Evolutionary conservation across 1,140 invertebrate species (phyloP).

Genomic region (Thaumetopoea pityocampa): DNA sequence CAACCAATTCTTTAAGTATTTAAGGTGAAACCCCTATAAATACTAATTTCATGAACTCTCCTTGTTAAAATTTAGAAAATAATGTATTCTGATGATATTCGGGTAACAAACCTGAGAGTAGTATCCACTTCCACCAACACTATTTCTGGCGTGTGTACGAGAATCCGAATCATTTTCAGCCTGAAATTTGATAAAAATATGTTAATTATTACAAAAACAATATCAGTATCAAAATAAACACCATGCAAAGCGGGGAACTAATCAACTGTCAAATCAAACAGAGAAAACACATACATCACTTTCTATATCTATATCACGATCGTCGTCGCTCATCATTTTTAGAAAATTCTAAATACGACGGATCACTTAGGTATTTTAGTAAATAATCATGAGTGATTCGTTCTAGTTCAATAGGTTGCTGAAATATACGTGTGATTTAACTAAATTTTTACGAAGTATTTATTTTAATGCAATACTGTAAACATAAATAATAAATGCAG

Average conservation of each 20-base stretch:
- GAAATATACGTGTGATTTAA: too few species aligned
- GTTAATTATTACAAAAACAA: constrained; percentile 17
- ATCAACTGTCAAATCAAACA: constrained; percentile 21
- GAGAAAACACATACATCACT: constrained; percentile 86
- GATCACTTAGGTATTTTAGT: constrained; percentile 21
- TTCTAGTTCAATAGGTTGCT: constrained; percentile 7
- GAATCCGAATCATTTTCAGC: constrained; percentile 69
- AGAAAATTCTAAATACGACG: constrained; percentile 20
- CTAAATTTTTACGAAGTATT: too few species aligned
- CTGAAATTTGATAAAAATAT: constrained; percentile 41
- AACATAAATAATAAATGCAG: too few species aligned
- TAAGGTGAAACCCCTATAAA: too few species aligned
- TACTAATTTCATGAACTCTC: too few species aligned
- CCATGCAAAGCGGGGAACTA: constrained; percentile 8
- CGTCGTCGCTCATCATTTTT: constrained; percentile 89
- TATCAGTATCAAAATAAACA: constrained; percentile 28
- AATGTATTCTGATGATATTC: too few species aligned
- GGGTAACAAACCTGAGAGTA: constrained; percentile 72
- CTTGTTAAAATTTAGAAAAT: too few species aligned
- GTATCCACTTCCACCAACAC: constrained; percentile 57
- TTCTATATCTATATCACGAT: constrained; percentile 93
- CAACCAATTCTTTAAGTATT: too few species aligned
- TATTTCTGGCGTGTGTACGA: constrained; percentile 52
- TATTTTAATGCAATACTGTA: too few species aligned
- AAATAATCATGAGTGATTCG: constrained; percentile 38